Conservation (phyloP, 1,140 invertebrate species). For the Andricus grossulariae region DNA sequence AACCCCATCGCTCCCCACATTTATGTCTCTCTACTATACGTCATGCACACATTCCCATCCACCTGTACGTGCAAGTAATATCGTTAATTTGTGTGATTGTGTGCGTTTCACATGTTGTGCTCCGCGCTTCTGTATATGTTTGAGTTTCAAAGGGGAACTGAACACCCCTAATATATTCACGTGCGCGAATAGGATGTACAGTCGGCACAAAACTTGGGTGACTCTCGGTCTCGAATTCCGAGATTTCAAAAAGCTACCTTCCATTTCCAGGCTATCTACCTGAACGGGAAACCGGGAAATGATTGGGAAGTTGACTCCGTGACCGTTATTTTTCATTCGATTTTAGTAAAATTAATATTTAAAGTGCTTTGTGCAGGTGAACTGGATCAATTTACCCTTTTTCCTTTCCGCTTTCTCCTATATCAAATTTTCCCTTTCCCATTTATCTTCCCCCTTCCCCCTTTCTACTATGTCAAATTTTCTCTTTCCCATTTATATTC, state of each 20-base stretch:
- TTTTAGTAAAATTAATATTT: too few species aligned
- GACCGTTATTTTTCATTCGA: too few species aligned
- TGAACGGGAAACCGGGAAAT: too few species aligned
- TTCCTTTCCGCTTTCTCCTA: too few species aligned
- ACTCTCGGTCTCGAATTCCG: conserved; percentile 36
- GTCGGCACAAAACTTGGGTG: conserved; percentile 55
- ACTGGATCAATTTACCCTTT: too few species aligned
- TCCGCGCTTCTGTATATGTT: conserved; percentile 55
- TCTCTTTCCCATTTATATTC: too few species aligned
- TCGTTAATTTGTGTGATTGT: conserved; percentile 62
- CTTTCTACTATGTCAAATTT: too few species aligned
- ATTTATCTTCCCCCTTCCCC: too few species aligned
- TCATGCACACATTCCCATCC: conserved; percentile 46
- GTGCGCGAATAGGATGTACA: conserved; percentile 64
- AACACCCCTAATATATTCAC: conserved; percentile 70
- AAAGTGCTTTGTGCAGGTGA: too few species aligned
- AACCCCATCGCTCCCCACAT: conserved; percentile 15
- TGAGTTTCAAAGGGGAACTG: conserved; percentile 66
- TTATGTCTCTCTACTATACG: conserved; percentile 43
- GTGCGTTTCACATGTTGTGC: conserved; percentile 7
- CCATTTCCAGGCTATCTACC: neutral
- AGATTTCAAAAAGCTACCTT: neutral
- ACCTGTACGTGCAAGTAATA: conserved; percentile 60
- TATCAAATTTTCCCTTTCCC: too few species aligned
- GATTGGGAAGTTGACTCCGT: too few species aligned